Base-by-base conservation (phyloP, 2,797 vertebrate genomes). In the Sebastes flavidus region DNA sequence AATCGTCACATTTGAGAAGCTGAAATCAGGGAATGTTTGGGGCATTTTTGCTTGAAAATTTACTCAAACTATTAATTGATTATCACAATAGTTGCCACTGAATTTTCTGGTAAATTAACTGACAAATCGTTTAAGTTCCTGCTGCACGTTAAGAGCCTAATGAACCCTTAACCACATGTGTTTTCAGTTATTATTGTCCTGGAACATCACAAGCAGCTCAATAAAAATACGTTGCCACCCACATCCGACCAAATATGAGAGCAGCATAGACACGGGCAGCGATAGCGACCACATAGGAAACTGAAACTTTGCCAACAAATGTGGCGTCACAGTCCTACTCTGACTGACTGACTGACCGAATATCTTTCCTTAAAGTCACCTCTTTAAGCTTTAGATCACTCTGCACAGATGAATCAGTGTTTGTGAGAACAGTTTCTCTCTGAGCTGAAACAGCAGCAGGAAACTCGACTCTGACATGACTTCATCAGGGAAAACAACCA, bases 401-500 rank as follows among this genome's bases (percentile, higher is more conserved):
- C 66, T n/a, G 32, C 8, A 25, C 25, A 20, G 18, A 65, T 13
- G 24, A 62, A 22, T 65, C 58, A 29, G 22, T 54, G 54, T 63
- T n/a, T 13, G 34, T 12, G 20, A 59, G 32, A 22, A 22, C 27
- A 38, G 59, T n/a, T 14, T 8, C 8, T 36, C 22, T 1, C 54
- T 7, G 75, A 58, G 42, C 18, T 61, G 38, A 24, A 77, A 66
- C 29, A 60, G 27, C 36, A 54, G 70, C 75, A 34, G 77, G 75
- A 78, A 81, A 65, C 69, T 58, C 10, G 5, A 59, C 67, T 66
- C 61, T 71, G 65, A 24, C 5, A 4, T 61, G 72, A 80, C 77
- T 79, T 67, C 72, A 80, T 59, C 27, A 60, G 62, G 34, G 61
- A 72, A 58, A 78, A 70, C 56, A 38, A 59, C 18, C 65, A 11